Conservation (phyloP, 2,797 vertebrate genomes). For the Lacerta bilineata region DNA sequence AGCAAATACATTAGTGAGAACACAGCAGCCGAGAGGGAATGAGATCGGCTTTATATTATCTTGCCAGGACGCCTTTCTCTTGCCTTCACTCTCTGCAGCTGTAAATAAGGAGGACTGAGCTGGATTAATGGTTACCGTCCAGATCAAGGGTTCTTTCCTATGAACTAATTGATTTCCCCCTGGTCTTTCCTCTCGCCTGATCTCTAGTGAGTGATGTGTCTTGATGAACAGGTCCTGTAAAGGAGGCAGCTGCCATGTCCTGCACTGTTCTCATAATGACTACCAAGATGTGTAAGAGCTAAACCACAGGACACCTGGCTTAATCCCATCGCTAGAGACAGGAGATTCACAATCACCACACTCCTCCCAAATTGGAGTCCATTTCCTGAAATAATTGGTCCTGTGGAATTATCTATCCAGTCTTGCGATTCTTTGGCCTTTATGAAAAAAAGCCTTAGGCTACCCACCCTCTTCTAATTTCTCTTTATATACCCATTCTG, state of each 20-base stretch:
- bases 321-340: not conserved
- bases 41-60: constrained; percentile 54
- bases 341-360: not conserved
- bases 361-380: not conserved
- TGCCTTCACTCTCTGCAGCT: constrained; percentile 48
- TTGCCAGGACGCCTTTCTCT: constrained; percentile 71
- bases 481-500: too few relatives aligned
- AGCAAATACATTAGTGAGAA: constrained; percentile 73
- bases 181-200: constrained; percentile 41
- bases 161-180: constrained; percentile 45
- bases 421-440: not conserved
- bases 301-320: not conserved
- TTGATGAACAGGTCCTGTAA: not conserved
- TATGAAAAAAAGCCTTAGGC: constrained; percentile 1
- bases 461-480: too few relatives aligned
- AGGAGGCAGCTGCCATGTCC: not conserved
- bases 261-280: not conserved
- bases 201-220: not conserved
- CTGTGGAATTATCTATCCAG: not conserved
- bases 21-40: constrained; percentile 61
- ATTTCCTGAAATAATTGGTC: not conserved
- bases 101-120: constrained; percentile 67
- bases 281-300: not conserved
- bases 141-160: constrained; percentile 40
- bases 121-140: constrained; percentile 60